A percentile compares a stretch with the other conserved stretches of the same genome.
These are phyloP conservation scores for Cryptosula pallasiana DNA, from an alignment of 2,888 invertebrate genomes.

Conservation along the genomic window DNA sequence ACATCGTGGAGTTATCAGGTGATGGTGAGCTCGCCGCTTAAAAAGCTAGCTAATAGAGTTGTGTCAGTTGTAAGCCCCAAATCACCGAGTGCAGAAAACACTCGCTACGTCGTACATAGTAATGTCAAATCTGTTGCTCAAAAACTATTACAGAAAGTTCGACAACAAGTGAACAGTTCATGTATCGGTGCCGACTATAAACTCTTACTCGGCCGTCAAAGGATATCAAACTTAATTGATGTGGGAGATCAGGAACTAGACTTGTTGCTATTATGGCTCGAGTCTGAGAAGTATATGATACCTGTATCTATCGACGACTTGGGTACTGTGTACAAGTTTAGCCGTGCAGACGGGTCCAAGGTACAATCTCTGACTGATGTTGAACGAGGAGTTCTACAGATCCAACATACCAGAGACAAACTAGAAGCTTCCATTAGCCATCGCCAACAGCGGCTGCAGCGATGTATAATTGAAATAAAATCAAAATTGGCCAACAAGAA, in stretches of 20 bases:
- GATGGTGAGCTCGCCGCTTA: background rate
- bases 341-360: background rate
- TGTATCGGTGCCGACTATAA: background rate
- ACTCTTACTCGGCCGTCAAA: background rate
- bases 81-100: background rate
- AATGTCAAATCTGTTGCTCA: background rate
- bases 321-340: background rate
- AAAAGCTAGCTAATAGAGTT: background rate
- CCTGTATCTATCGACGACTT: background rate
- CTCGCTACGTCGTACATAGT: background rate
- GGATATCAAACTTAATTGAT: background rate
- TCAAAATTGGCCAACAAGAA: background rate
- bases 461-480: background rate
- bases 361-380: background rate
- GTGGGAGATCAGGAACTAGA: background rate
- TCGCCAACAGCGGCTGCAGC: background rate
- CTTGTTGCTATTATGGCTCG: background rate
- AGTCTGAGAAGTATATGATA: background rate
- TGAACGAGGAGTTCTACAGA: slow-evolving; percentile 1
- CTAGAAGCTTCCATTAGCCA: background rate
- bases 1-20: slow-evolving; percentile 3
- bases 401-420: background rate
- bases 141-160: background rate
- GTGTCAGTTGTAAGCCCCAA: background rate
- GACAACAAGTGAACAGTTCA: background rate